Base-by-base conservation (phyloP, 2,113 vertebrate genomes). In the Oncorhynchus mykiss region DNA sequence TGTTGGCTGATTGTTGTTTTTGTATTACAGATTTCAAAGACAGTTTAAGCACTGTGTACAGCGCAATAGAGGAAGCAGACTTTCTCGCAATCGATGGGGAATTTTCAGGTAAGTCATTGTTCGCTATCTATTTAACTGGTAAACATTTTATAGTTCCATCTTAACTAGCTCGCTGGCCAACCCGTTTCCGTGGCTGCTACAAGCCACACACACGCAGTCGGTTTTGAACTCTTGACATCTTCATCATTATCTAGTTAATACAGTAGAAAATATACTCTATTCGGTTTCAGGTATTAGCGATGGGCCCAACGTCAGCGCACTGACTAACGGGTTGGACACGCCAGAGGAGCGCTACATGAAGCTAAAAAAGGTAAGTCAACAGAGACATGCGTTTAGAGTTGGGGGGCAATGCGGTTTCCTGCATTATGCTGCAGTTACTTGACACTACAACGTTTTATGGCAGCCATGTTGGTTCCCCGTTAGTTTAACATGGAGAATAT, bases 81-180 rank as follows among this genome's bases (percentile, higher is more conserved):
- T 99, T 99, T 78, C 90, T 99, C 75, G 96, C 97, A 77, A 98
- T 99, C 74, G 98, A 99, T 87, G 98, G 98, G 51, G 98, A 99
- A 80, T 99, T 99, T 91, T 98, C 98, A 95, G 98, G 98, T 99
- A 90, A 22, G 16, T 5, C 12, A 2, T 31, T 2, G 4, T 9
- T 1, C 4, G 22, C 1, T 18, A 75, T 1, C 27, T 48, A 70
- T 6, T 13, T 66, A 27, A 14, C 64, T 24, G 3, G 9, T 3
- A 66, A 25, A 25, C 9, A 0, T 11, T 29, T 2, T 64, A 5
- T 3, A 25, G 60, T 6, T 69, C 11, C 6, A 67, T 2, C 4
- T 5, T 5, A 18, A 11, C 27, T 25, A 66, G 14, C 8, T n/a
- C 24, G 25, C 4, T 25, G 11, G 27, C 64, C 2, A 66, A 45